Conservation (phyloP, 2,888 invertebrate species). For the Uropetala carovei region DNA sequence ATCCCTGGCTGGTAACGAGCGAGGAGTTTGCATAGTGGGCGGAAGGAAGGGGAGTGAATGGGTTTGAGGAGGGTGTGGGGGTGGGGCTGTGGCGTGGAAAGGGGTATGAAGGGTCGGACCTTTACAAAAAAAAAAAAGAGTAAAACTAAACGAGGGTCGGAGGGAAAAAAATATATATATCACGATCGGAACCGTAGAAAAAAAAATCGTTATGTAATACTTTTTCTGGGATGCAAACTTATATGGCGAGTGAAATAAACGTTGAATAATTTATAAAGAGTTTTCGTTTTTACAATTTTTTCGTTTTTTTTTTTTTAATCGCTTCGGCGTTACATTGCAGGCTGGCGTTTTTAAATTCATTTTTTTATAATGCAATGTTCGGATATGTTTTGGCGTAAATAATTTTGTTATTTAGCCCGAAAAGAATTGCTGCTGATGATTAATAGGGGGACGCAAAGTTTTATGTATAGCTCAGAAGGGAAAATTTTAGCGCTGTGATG, state of each 20-base stretch:
- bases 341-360: not conserved
- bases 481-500: not conserved
- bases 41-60: not conserved
- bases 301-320: not conserved
- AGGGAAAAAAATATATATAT: not conserved
- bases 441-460: not conserved
- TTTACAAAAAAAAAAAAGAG: not conserved
- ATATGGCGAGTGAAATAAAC: not conserved
- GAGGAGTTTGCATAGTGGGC: conserved; percentile 3
- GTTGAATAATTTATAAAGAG: conserved; percentile 5
- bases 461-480: not conserved
- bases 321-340: not conserved
- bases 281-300: not conserved
- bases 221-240: not conserved
- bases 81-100: too few species aligned
- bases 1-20: conserved; percentile 17
- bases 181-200: not conserved
- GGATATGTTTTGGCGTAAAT: conserved; percentile 19
- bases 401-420: not conserved
- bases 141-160: not conserved
- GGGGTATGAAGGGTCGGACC: too few species aligned
- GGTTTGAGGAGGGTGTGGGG: not conserved
- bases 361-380: not conserved
- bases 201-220: not conserved
- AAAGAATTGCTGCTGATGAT: not conserved